Base-by-base conservation (phyloP, 2,888 invertebrate genomes). In the Smittia sp. region DNA sequence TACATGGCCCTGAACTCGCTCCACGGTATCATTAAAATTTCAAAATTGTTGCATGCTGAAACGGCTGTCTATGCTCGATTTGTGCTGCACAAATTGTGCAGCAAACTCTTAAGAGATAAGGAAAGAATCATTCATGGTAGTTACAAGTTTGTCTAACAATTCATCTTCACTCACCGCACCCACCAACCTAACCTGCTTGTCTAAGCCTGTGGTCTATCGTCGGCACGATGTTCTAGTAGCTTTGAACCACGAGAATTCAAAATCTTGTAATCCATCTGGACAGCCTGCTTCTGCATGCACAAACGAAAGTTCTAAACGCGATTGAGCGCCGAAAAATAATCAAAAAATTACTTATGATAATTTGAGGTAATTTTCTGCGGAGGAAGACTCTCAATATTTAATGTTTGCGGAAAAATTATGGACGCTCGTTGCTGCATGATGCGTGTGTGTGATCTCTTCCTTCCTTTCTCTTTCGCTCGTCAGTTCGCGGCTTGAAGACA, bases 301-400 rank as follows among this genome's bases (percentile, higher is more conserved):
- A 32, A 6, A 9, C 9, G 32, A 32, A 32, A 32, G 32, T 32
- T 32, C 32, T 32, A 32, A 32, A 32, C 32, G n/a, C 24, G 63
- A 63, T n/a, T 24, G 2, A 58, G 15, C 22, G 63, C 15, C 22
- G 63, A 18, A 63, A 63, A 25, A 22, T 18, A 24, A 22, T 7
- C 22, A 24, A n/a, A 66, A 66, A 66, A 39, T 66, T 66, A 39
- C 39, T 66, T 39, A 66, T 18, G 38, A 38, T 66, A 66, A 66
- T 66, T 66, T 66, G 66, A 18, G 66, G 25, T 38, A 66, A 66
- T 66, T 66, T 27, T 66, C 15, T 38, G 22, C 62, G 25, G 11
- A 65, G 25, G 25, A 32, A 6, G 11, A 62, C 7, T 4, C 15
- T 18, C 11, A 58, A 58, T 3, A 58, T 22, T 13, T 13, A 58